Evolutionary conservation across 2,888 invertebrate genomes (phyloP).

Genomic region (Agriopis marginaria): DNA sequence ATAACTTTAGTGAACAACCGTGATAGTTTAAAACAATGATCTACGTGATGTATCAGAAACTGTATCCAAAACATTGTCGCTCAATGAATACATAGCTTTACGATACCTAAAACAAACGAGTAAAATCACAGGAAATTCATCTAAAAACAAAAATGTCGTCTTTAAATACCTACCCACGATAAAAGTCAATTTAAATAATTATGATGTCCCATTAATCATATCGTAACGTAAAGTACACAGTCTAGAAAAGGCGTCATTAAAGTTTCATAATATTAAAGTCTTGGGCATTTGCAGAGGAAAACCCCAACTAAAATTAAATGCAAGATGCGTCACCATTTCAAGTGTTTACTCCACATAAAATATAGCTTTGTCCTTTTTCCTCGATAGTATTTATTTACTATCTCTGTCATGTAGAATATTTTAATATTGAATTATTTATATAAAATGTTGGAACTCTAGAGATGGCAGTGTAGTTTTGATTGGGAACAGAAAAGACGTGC

Average conservation of each 20-base stretch:
- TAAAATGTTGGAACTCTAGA: conserved; percentile 7
- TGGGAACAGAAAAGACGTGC: background rate
- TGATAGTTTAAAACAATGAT: too few relatives aligned
- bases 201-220: background rate
- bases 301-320: conserved; percentile 7
- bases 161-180: background rate
- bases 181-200: background rate
- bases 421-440: conserved; percentile 18
- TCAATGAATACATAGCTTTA: too few relatives aligned
- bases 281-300: conserved; percentile 2
- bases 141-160: background rate
- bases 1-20: too few relatives aligned
- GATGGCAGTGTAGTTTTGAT: background rate
- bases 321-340: conserved; percentile 9
- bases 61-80: too few relatives aligned
- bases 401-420: conserved; percentile 11
- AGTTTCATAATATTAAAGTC: background rate
- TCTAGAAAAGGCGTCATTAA: conserved; percentile 8
- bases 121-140: background rate
- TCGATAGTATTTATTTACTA: conserved; percentile 3
- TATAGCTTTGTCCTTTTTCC: conserved; percentile 1
- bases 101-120: background rate
- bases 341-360: conserved; percentile 10
- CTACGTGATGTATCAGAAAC: too few relatives aligned
- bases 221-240: background rate